Evolutionary conservation across 2,797 vertebrate species (phyloP).

Genomic region (Silurus aristotelis): DNA sequence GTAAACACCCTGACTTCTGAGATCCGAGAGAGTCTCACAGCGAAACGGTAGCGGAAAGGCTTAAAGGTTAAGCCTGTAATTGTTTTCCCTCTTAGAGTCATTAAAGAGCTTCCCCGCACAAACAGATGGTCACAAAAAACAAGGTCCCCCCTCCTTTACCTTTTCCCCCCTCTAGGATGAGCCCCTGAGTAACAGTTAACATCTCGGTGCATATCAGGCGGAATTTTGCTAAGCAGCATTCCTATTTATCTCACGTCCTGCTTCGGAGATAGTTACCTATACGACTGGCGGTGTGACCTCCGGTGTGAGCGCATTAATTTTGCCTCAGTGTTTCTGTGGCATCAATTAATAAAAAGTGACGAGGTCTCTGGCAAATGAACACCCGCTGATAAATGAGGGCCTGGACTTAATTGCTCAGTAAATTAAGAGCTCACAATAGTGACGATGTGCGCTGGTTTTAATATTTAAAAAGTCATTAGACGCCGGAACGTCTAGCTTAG

Average conservation of each 20-base stretch:
- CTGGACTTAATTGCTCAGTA: constrained; percentile 97
- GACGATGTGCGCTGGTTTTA: constrained; percentile 91
- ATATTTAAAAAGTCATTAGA: constrained; percentile 99
- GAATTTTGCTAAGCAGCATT: constrained; percentile 72
- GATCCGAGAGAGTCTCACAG: not conserved
- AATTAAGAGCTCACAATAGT: constrained; percentile 98
- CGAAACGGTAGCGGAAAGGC: constrained; percentile 32
- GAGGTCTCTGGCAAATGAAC: constrained; percentile 90
- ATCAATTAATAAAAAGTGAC: constrained; percentile 99
- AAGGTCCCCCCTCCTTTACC: constrained; percentile 54
- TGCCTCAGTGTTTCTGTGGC: constrained; percentile 86
- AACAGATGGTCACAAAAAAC: constrained; percentile 79
- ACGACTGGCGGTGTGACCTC: constrained; percentile 83
- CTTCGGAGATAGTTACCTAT: constrained; percentile 73
- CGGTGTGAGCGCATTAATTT: constrained; percentile 91
- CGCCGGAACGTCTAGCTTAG: constrained; percentile 84
- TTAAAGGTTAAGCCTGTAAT: constrained; percentile 70
- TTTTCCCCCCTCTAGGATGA: constrained; percentile 71
- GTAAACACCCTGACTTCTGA: not conserved
- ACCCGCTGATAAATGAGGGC: constrained; percentile 96
- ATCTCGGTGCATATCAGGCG: constrained; percentile 78
- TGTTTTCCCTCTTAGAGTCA: constrained; percentile 69
- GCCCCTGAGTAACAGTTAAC: constrained; percentile 73
- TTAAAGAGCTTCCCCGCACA: constrained; percentile 68
- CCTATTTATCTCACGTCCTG: constrained; percentile 87